Evolutionary conservation across 2,797 vertebrate species (phyloP).

Genomic region (Pseudocheirus occidentalis): DNA sequence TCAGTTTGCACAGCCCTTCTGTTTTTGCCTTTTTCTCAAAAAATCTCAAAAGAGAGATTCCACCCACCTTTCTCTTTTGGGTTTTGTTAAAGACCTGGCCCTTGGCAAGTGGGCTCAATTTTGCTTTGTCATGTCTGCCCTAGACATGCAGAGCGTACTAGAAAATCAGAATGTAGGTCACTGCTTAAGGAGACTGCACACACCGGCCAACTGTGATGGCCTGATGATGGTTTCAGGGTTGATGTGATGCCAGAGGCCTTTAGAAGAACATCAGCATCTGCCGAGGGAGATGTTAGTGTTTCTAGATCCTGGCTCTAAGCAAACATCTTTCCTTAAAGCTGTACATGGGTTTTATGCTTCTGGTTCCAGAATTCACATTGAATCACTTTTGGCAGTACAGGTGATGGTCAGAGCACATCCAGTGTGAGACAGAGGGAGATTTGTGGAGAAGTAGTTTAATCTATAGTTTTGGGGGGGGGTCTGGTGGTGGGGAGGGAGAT

Average conservation of each 20-base stretch:
- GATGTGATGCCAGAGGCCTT: constrained; percentile 1
- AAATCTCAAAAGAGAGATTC: neutral
- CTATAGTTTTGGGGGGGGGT: neutral
- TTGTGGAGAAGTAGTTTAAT: neutral
- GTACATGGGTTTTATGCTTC: neutral
- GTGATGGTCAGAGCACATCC: neutral
- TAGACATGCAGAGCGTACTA: neutral
- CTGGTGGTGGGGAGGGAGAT: neutral
- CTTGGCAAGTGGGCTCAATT: constrained; percentile 34
- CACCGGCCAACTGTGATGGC: constrained; percentile 2
- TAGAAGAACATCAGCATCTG: neutral
- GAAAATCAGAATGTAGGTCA: constrained; percentile 69
- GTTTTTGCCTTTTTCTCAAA: neutral
- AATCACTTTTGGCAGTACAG: neutral
- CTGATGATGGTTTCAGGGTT: constrained; percentile 6
- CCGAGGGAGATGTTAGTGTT: neutral
- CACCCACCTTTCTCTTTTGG: neutral
- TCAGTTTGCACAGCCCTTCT: neutral
- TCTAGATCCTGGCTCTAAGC: neutral
- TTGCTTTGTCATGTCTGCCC: constrained; percentile 64
- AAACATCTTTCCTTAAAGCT: neutral
- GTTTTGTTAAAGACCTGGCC: neutral
- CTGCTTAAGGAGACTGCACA: constrained; percentile 29
- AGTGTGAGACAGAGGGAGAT: neutral
- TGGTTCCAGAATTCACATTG: constrained; percentile 38